Conservation (phyloP, 2,113 vertebrate species). For the Bucco capensis region DNA sequence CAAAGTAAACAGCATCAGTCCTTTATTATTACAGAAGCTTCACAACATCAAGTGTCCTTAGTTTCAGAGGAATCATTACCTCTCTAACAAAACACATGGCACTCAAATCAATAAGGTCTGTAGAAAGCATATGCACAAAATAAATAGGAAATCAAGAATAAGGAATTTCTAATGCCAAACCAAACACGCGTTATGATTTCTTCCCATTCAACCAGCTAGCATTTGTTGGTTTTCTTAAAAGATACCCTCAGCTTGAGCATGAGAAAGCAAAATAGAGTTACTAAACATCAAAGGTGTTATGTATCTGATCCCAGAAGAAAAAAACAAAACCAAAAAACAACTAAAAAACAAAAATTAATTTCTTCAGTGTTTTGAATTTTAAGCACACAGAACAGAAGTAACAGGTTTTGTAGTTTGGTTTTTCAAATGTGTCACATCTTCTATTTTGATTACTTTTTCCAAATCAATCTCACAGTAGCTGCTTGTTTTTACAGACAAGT, state of each 20-base stretch:
- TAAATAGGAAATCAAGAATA: not conserved
- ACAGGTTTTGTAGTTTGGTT: not conserved
- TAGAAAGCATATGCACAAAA: not conserved
- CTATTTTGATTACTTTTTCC: not conserved
- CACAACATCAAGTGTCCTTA: not conserved
- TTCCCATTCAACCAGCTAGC: not conserved
- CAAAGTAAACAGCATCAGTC: not conserved
- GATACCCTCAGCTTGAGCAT: not conserved
- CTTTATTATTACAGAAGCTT: not conserved
- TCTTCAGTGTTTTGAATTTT: not conserved
- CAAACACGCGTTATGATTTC: not conserved
- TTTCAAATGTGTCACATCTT: not conserved
- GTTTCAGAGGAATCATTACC: not conserved
- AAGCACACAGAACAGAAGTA: not conserved
- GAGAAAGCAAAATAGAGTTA: not conserved
- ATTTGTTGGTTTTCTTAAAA: not conserved
- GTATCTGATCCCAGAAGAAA: rapidly evolving
- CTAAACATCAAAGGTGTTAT: not conserved
- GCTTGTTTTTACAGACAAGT: not conserved
- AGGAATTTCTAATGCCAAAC: not conserved
- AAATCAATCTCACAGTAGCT: not conserved
- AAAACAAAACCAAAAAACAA: not conserved
- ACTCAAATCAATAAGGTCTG: not conserved
- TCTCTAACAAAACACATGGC: not conserved
- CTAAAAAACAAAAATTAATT: not conserved